phyloP scores from a whole-genome alignment of 2,888 invertebrate genomes.

The Heliothis peltigera region DNA sequence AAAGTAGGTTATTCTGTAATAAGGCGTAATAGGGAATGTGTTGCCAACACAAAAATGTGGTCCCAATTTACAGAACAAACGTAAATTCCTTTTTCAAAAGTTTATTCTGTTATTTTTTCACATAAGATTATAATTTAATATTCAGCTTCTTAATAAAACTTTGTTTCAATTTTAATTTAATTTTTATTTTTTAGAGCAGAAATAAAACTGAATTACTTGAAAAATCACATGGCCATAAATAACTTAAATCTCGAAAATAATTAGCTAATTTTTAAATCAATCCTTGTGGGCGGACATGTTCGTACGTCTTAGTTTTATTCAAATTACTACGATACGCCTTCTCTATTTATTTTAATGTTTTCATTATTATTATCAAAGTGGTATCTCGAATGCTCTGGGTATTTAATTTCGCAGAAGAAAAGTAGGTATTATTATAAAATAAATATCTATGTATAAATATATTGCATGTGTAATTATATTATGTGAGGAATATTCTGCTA shows the following conservation, averaged over 20 bases:
- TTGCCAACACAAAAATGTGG: too few relatives aligned
- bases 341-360: conserved; percentile 17
- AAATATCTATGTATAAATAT: too few relatives aligned
- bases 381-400: background rate
- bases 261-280: conserved; percentile 54
- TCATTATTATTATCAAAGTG: background rate
- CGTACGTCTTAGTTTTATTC: conserved; percentile 31
- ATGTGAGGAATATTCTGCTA: too few relatives aligned
- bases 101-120: too few relatives aligned
- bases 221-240: conserved; percentile 55
- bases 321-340: conserved; percentile 30
- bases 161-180: conserved; percentile 4
- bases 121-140: too few relatives aligned
- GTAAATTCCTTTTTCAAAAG: too few relatives aligned
- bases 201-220: conserved; percentile 31
- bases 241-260: conserved; percentile 46
- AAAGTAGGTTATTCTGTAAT: too few relatives aligned
- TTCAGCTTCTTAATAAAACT: background rate
- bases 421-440: too few relatives aligned
- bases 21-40: too few relatives aligned
- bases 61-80: too few relatives aligned
- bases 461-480: too few relatives aligned
- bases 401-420: too few relatives aligned
- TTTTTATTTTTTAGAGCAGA: conserved; percentile 28
- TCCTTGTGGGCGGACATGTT: conserved; percentile 58